These are phyloP conservation scores for Kryptolebias marmoratus DNA, from an alignment of 2,113 vertebrate species.

Conservation along the genomic window DNA sequence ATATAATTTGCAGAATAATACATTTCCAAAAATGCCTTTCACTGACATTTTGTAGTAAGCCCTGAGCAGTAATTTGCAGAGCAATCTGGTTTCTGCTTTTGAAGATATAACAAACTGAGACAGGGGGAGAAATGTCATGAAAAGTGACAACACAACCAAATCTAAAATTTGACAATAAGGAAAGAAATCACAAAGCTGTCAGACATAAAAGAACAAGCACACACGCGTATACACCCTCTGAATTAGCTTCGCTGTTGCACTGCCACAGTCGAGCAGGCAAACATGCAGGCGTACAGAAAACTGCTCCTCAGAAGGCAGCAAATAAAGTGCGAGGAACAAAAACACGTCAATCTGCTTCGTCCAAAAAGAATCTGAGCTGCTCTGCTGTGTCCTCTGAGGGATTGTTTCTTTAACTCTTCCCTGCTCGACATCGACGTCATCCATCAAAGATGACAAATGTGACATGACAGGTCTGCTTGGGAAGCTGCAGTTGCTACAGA, in stretches of 20 bases:
- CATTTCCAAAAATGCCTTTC: conserved; percentile 14
- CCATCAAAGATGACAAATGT: conserved; percentile 69
- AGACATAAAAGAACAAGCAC: conserved; percentile 34
- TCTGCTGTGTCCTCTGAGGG: conserved; percentile 44
- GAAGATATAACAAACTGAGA: conserved; percentile 44
- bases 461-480: conserved; percentile 66
- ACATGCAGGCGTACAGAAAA: conserved; percentile 53
- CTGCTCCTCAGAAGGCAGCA: conserved; percentile 52
- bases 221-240: conserved; percentile 32
- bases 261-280: conserved; percentile 54
- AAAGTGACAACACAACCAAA: conserved; percentile 69
- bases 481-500: conserved; percentile 45
- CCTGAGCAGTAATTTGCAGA: conserved; percentile 26
- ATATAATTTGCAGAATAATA: conserved; percentile 34
- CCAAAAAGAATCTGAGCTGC: conserved; percentile 61
- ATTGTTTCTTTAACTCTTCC: conserved; percentile 62
- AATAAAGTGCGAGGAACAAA: conserved; percentile 65
- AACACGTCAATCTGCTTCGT: conserved; percentile 70
- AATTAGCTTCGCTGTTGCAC: conserved; percentile 60
- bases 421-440: conserved; percentile 60
- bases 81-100: conserved; percentile 31
- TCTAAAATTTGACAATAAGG: conserved; percentile 51
- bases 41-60: conserved; percentile 4
- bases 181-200: conserved; percentile 68
- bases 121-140: conserved; percentile 49